These are phyloP conservation scores for Conus betulinus DNA, from an alignment of 1,140 invertebrate genomes.

Conservation along the genomic window DNA sequence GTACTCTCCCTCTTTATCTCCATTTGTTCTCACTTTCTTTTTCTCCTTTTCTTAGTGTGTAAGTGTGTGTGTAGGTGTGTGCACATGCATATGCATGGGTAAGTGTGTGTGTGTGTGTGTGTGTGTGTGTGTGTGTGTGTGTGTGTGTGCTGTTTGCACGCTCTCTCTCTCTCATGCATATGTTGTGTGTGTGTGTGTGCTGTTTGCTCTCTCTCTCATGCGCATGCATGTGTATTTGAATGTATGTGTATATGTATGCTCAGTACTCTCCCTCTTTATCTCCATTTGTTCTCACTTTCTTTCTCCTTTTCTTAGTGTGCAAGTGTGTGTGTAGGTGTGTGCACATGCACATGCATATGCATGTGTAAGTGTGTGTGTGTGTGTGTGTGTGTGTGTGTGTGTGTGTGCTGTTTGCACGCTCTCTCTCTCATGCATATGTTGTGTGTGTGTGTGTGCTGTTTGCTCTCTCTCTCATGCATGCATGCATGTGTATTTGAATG, in stretches of 20 bases:
- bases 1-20: background rate
- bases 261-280: background rate
- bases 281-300: too few species aligned
- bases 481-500: background rate
- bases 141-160: too few species aligned
- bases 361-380: background rate
- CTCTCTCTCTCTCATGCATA: too few species aligned
- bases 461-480: too few species aligned
- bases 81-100: background rate
- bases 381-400: background rate
- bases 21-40: too few species aligned
- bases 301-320: background rate
- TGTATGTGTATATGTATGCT: background rate
- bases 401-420: background rate
- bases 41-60: background rate
- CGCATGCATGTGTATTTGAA: background rate
- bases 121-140: background rate
- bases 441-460: background rate
- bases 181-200: background rate
- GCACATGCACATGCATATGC: background rate
- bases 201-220: too few species aligned
- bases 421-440: too few species aligned
- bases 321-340: background rate
- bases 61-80: background rate
- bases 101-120: background rate